Conservation (phyloP, 2,113 vertebrate species). For the Cyprinodon tularosa region DNA sequence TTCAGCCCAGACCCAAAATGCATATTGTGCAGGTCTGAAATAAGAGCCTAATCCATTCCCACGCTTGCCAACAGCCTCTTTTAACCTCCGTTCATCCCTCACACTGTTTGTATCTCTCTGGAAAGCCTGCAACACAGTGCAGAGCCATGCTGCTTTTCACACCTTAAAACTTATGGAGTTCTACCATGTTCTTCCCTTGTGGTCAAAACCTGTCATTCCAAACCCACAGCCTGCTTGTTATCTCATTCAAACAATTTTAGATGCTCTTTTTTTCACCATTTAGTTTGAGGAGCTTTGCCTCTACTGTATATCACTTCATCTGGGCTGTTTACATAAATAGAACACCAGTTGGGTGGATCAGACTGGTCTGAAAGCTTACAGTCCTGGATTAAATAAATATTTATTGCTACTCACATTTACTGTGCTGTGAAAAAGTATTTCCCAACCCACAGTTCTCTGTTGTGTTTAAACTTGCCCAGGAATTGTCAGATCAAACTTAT, state of each 20-base stretch:
- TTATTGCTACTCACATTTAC: slow-evolving; percentile 61
- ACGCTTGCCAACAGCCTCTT: slow-evolving; percentile 61
- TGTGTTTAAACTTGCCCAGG: neutral
- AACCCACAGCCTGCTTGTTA: slow-evolving; percentile 30
- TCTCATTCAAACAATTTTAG: slow-evolving; percentile 38
- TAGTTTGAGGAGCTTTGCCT: slow-evolving; percentile 12
- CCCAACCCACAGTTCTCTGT: neutral
- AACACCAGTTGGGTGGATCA: slow-evolving; percentile 32
- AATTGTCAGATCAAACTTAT: neutral
- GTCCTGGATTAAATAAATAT: slow-evolving; percentile 43
- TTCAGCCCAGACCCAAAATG: slow-evolving; percentile 70
- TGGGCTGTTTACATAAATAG: slow-evolving; percentile 53
- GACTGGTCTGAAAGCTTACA: slow-evolving; percentile 26
- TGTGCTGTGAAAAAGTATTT: neutral
- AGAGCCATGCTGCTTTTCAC: slow-evolving; percentile 50
- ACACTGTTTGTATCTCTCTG: slow-evolving; percentile 63
- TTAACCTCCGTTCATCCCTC: slow-evolving; percentile 69
- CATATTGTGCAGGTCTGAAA: slow-evolving; percentile 76
- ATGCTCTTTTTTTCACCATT: slow-evolving; percentile 16
- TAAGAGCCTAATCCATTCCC: slow-evolving; percentile 71
- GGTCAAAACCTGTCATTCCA: slow-evolving; percentile 50
- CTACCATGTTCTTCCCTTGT: slow-evolving; percentile 58
- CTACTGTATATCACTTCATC: slow-evolving; percentile 52
- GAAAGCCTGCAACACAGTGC: slow-evolving; percentile 60
- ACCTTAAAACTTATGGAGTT: slow-evolving; percentile 66